phyloP scores from a whole-genome alignment of 2,888 invertebrate species.

The Nomada hirtipes region DNA sequence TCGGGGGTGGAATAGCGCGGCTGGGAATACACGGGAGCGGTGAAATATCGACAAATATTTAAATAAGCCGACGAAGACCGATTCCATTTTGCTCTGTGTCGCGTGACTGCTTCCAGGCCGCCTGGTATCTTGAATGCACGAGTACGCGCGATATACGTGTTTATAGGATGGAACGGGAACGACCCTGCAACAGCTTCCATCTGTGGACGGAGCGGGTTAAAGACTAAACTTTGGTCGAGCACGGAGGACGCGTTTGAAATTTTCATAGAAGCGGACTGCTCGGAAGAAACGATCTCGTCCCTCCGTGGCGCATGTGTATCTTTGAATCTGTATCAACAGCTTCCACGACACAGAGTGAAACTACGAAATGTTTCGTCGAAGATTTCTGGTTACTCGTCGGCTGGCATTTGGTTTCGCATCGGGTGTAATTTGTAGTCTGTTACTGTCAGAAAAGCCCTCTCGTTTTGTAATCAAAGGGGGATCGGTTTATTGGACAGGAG shows the following conservation, averaged over 20 bases:
- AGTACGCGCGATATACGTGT: slow-evolving; percentile 34
- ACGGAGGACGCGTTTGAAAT: background rate
- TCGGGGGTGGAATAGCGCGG: background rate
- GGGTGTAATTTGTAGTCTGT: background rate
- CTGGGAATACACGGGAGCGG: slow-evolving; percentile 15
- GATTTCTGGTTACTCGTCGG: no score
- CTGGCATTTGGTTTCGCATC: background rate
- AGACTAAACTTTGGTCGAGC: background rate
- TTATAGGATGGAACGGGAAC: slow-evolving; percentile 1
- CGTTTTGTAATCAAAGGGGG: background rate
- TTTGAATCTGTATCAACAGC: background rate
- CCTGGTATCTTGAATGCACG: no score
- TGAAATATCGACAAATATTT: slow-evolving; percentile 58
- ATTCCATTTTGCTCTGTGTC: slow-evolving; percentile 28
- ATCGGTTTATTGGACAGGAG: background rate
- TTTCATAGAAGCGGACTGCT: slow-evolving; percentile 4
- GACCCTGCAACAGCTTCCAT: background rate
- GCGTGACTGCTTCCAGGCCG: background rate
- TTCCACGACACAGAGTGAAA: background rate
- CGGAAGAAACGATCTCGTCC: background rate
- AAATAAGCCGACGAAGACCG: slow-evolving; percentile 53
- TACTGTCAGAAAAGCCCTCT: background rate
- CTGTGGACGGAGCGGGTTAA: background rate
- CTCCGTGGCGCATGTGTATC: background rate
- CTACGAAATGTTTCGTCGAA: background rate